Conservation (phyloP, 2,888 invertebrate genomes). For the Dasysyrphus albostriatus region DNA sequence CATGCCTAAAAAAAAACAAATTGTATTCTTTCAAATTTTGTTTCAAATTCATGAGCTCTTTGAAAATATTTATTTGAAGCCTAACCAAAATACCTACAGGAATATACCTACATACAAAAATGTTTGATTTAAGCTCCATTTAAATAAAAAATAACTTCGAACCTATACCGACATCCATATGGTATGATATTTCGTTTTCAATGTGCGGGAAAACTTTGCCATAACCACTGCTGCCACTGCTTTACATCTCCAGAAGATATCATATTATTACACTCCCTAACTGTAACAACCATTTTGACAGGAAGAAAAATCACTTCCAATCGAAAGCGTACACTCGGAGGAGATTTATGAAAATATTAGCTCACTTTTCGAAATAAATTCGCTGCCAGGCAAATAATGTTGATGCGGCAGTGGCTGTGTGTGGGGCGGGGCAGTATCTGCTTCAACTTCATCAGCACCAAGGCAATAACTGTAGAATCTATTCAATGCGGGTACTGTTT, state of each 20-base stretch:
- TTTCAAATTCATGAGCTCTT: background rate
- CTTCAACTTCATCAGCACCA: conserved; percentile 13
- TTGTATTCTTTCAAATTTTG: background rate
- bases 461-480: conserved; percentile 7
- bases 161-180: background rate
- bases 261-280: conserved; percentile 28
- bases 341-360: conserved; percentile 74
- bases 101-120: background rate
- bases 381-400: conserved; percentile 63
- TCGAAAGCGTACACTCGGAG: conserved; percentile 59
- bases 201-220: background rate
- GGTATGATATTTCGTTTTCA: conserved; percentile 3
- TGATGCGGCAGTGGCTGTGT: background rate
- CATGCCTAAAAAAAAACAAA: background rate
- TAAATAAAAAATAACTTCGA: conserved; percentile 13
- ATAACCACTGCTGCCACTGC: background rate
- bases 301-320: conserved; percentile 72
- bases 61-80: background rate
- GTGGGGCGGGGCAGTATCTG: background rate
- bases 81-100: background rate
- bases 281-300: conserved; percentile 58
- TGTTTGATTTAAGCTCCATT: conserved; percentile 10
- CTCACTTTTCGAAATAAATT: conserved; percentile 70
- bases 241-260: conserved; percentile 12
- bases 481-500: conserved; percentile 5